phyloP scores from a whole-genome alignment of 2,797 vertebrate species.

The Aplochiton taeniatus region DNA sequence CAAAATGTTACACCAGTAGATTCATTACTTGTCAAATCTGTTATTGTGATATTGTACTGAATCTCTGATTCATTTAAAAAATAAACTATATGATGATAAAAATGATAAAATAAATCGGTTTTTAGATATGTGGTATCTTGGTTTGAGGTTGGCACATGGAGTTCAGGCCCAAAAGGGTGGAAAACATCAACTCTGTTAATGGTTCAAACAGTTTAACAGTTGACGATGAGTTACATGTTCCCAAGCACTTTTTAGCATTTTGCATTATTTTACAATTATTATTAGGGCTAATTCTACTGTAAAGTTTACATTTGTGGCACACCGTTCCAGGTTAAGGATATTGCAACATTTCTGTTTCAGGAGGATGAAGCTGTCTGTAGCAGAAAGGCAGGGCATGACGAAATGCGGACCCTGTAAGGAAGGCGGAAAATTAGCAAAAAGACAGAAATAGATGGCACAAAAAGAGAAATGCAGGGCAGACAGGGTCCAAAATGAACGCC shows the following conservation, averaged over 20 bases:
- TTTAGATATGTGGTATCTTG: constrained; percentile 12
- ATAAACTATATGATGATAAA: constrained; percentile 18
- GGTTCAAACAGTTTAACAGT: neutral
- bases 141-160: constrained; percentile 10
- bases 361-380: constrained; percentile 1
- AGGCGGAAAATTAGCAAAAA: constrained; percentile 9
- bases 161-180: constrained; percentile 24
- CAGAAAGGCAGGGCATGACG: constrained; percentile 4
- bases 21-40: constrained; percentile 23
- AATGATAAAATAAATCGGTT: constrained; percentile 12
- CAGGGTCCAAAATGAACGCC: too few species aligned
- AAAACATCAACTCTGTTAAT: too few species aligned
- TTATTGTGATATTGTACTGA: constrained; percentile 26
- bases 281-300: constrained; percentile 7
- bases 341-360: constrained; percentile 3
- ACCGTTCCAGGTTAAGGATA: constrained; percentile 15
- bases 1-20: constrained; percentile 22
- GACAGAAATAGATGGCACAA: constrained; percentile 20
- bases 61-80: constrained; percentile 16
- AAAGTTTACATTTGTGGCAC: constrained; percentile 12
- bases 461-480: constrained; percentile 12
- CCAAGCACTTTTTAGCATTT: too few species aligned
- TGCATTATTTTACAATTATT: constrained; percentile 9
- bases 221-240: neutral
- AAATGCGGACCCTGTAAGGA: constrained; percentile 20